Evolutionary conservation across 2,113 vertebrate genomes (phyloP).

Genomic region (Hymenochirus boettgeri): DNA sequence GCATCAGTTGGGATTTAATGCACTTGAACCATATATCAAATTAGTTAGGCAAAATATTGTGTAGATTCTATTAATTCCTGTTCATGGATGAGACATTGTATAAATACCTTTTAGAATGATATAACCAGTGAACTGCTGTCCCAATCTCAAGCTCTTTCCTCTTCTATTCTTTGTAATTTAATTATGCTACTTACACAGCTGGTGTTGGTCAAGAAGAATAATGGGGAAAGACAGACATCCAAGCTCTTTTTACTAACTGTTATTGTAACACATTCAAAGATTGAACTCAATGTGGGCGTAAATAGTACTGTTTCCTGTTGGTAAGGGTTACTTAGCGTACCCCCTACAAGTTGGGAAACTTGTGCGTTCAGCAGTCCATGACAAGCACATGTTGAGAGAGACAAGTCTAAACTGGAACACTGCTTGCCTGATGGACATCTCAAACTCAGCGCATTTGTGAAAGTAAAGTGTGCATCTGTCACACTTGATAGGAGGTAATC

Average conservation of each 20-base stretch:
- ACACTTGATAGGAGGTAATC: slow-evolving; percentile 39
- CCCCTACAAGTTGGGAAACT: slow-evolving; percentile 80
- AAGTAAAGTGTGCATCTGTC: slow-evolving; percentile 58
- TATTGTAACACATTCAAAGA: slow-evolving; percentile 20
- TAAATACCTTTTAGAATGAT: too few relatives aligned
- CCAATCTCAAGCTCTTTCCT: background rate
- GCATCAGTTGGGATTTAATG: too few relatives aligned
- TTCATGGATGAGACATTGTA: too few relatives aligned
- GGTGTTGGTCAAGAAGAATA: slow-evolving; percentile 25
- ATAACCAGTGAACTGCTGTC: background rate
- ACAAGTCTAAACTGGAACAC: slow-evolving; percentile 60
- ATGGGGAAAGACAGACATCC: slow-evolving; percentile 14
- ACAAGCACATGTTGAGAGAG: slow-evolving; percentile 72
- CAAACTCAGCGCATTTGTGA: slow-evolving; percentile 54
- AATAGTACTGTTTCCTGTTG: slow-evolving; percentile 59
- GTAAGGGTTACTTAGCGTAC: slow-evolving; percentile 47
- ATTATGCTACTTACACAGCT: slow-evolving; percentile 30
- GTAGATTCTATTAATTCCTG: too few relatives aligned
- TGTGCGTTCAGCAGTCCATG: slow-evolving; percentile 74
- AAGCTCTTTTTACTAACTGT: slow-evolving; percentile 2
- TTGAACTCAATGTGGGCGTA: slow-evolving; percentile 29
- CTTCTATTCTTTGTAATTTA: background rate
- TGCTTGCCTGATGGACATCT: slow-evolving; percentile 69
- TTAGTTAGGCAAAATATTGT: too few relatives aligned
- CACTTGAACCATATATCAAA: too few relatives aligned